A percentile compares a stretch with the other conserved stretches of the same genome.
phyloP scores from a whole-genome alignment of 2,797 vertebrate genomes.

The Protonibea diacanthus region DNA sequence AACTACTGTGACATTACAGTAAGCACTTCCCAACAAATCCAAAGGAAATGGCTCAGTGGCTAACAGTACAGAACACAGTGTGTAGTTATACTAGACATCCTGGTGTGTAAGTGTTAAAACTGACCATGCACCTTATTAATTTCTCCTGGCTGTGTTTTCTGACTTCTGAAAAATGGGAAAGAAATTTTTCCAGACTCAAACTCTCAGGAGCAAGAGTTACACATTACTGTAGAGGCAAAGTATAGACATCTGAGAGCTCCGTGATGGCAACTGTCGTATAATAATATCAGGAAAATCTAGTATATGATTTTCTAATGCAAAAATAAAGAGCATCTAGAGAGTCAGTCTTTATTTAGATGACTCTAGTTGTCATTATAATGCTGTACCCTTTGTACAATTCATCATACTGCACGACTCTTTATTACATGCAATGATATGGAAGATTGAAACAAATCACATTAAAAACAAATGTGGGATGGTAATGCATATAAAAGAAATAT shows the following conservation, averaged over 20 bases:
- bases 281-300: neutral
- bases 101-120: slow-evolving; percentile 41
- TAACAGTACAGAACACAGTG: slow-evolving; percentile 14
- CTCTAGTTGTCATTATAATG: neutral
- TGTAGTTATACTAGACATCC: slow-evolving; percentile 1
- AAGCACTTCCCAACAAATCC: slow-evolving; percentile 5
- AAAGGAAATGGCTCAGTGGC: slow-evolving; percentile 17
- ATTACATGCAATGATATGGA: slow-evolving; percentile 23
- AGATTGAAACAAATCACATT: slow-evolving; percentile 22
- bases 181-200: too few relatives aligned
- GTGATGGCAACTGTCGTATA: neutral
- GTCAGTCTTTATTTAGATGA: neutral
- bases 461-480: slow-evolving; percentile 31
- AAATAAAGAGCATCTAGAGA: too few relatives aligned
- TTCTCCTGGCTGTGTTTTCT: slow-evolving; percentile 1
- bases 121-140: neutral
- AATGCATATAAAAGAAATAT: slow-evolving; percentile 25
- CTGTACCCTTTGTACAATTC: slow-evolving; percentile 12
- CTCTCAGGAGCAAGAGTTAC: neutral
- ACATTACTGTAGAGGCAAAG: neutral
- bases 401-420: slow-evolving; percentile 14
- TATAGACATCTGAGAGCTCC: neutral
- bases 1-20: slow-evolving; percentile 7
- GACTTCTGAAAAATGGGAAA: slow-evolving; percentile 19
- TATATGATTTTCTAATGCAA: too few relatives aligned